Percentiles rank a stretch among this genome's conserved stretches.
These are phyloP conservation scores for Sceloporus tristichus DNA, from an alignment of 2,113 vertebrate genomes.

Conservation along the genomic window DNA sequence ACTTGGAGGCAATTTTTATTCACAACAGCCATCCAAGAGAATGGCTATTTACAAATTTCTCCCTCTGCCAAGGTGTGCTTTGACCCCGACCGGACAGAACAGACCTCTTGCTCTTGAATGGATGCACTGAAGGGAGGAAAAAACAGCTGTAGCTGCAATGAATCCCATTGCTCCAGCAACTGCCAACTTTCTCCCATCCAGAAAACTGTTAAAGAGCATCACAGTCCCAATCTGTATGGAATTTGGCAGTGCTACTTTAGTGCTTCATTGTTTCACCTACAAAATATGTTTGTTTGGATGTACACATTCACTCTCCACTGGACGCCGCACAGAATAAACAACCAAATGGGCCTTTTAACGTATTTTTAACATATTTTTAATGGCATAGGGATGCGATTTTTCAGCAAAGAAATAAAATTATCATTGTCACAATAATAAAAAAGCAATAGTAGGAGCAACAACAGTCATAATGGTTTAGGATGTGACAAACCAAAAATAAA, in stretches of 20 bases:
- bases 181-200: constrained; percentile 5
- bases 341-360: too few species aligned
- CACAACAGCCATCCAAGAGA: neutral
- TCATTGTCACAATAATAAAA: too few species aligned
- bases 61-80: neutral
- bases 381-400: too few species aligned
- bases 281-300: neutral
- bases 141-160: neutral
- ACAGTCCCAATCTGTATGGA: neutral
- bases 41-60: neutral
- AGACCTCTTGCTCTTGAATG: neutral
- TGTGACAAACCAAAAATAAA: too few species aligned
- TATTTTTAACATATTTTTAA: too few species aligned
- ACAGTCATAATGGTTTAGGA: too few species aligned
- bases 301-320: neutral
- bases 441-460: too few species aligned
- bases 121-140: neutral
- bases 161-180: neutral
- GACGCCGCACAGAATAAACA: too few species aligned
- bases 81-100: neutral
- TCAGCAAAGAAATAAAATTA: too few species aligned
- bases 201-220: neutral
- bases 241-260: constrained; percentile 1
- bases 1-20: neutral
- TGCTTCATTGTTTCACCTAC: neutral